Evolutionary conservation across 1,140 invertebrate genomes (phyloP), one percentile per base, ranked within the genome.

Genomic region (Pseudomyrmex pallidus): DNA sequence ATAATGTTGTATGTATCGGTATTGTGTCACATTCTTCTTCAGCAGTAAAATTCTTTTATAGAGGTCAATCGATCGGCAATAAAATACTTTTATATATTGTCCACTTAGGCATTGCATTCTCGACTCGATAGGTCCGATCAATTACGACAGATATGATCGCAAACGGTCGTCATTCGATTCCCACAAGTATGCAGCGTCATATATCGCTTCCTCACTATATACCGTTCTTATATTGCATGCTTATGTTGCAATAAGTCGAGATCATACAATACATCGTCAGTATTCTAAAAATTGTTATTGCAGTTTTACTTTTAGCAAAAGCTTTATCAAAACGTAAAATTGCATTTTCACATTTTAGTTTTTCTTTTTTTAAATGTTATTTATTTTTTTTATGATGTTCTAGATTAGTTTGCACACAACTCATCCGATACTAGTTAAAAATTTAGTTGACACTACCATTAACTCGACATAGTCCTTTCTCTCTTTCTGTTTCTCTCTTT

Each of bases 31-130:
- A 73, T 7, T n/a, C 48, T 35, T 63, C 22, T 8, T 70, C 22
- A 25, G 44, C 56, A 72, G 12, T 72, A 72, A 80, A 80, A 59
- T 50, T 35, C 68, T 61, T 67, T 80, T 72, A 70, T 72, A 20
- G 12, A n/a, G 17, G 46, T 59, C 17, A 68, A 77, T 77, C 63
- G 52, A 20, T 46, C 9, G 35, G 35, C 20, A 70, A 72, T 80
- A 72, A 72, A 80, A 72, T 59, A 25, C 54, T 80, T 80, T 80
- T 80, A 59, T 48, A 25, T 17, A 59, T 80, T 72, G 66, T 61
- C 66, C 44, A 72, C 56, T 78, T 72, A 59, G 12, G 64, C 57
- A 56, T 78, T 20, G 44, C 44, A 61, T 72, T 80, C 54, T 70
- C 56, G 76, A 78, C 13, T 56, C 52, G 44, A 57, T 57, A 20